A percentile compares a stretch with the other conserved stretches of the same genome.
Evolutionary conservation across 2,113 vertebrate genomes (phyloP).

Genomic region (Chinchilla lanigera): DNA sequence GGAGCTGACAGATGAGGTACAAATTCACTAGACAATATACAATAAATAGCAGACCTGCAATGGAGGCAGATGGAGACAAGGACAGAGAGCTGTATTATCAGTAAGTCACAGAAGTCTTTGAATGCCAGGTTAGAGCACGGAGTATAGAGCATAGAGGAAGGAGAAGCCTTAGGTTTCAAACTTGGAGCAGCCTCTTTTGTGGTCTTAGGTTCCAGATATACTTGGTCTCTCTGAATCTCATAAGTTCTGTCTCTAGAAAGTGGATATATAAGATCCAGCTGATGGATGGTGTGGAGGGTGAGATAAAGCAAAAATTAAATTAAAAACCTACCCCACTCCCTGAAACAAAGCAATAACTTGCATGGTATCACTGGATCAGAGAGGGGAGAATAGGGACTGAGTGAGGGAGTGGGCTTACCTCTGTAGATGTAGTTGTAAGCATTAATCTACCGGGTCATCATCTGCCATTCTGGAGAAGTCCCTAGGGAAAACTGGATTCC

Average conservation of each 20-base stretch:
- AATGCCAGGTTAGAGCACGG: not conserved
- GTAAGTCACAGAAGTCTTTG: not conserved
- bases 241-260: not conserved
- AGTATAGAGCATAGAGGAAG: too few species aligned
- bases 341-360: not conserved
- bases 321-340: not conserved
- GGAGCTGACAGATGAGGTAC: too few species aligned
- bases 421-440: not conserved
- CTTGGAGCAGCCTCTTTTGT: not conserved
- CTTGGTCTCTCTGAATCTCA: not conserved
- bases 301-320: not conserved
- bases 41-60: not conserved
- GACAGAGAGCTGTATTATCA: not conserved
- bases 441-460: not conserved
- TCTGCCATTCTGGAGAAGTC: not conserved
- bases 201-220: not conserved
- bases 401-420: not conserved
- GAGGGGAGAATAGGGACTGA: not conserved
- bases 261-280: not conserved
- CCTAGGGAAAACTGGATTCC: not conserved
- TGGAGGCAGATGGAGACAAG: not conserved
- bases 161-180: not conserved
- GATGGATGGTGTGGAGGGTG: not conserved
- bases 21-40: not conserved
- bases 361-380: not conserved